These are phyloP conservation scores for Drosophila cognata DNA, from an alignment of 2,888 invertebrate genomes.

Conservation along the genomic window DNA sequence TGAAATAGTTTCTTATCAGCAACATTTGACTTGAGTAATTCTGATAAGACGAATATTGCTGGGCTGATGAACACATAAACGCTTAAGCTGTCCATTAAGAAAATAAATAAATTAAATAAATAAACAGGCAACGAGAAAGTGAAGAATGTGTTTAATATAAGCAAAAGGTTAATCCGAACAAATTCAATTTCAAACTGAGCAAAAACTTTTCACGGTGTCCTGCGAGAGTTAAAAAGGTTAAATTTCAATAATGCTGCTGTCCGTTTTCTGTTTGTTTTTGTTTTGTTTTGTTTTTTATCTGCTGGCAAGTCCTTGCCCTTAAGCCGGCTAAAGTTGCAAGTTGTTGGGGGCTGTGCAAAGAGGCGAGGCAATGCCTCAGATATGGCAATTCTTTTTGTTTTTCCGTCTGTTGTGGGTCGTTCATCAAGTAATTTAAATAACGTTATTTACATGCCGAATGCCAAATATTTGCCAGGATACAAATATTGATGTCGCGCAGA, in stretches of 20 bases:
- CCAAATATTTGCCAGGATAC: slow-evolving; percentile 69
- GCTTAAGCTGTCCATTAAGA: background rate
- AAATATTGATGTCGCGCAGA: slow-evolving; percentile 76
- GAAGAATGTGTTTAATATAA: background rate
- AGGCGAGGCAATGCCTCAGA: slow-evolving; percentile 34
- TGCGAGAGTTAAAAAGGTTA: slow-evolving; percentile 29
- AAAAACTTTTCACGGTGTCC: slow-evolving; percentile 19
- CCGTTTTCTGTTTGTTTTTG: slow-evolving; percentile 12
- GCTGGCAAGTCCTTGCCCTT: slow-evolving; percentile 12
- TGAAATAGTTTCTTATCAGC: background rate
- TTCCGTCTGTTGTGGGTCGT: slow-evolving; percentile 23
- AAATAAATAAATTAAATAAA: background rate
- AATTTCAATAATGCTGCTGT: slow-evolving; percentile 37
- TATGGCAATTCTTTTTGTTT: slow-evolving; percentile 47
- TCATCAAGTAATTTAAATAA: slow-evolving; percentile 73
- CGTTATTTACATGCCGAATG: slow-evolving; percentile 72
- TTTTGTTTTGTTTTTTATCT: slow-evolving; percentile 3
- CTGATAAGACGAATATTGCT: background rate
- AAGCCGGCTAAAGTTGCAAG: slow-evolving; percentile 51
- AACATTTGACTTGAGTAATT: background rate
- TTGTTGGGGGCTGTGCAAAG: slow-evolving; percentile 56
- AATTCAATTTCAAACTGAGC: slow-evolving; percentile 41
- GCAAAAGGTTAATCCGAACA: slow-evolving; percentile 1
- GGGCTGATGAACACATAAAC: background rate
- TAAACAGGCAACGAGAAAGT: background rate